Percentiles rank a stretch among this genome's conserved stretches.
These are phyloP conservation scores for Oenanthe melanoleuca DNA, from an alignment of 2,113 vertebrate species.

Conservation along the genomic window DNA sequence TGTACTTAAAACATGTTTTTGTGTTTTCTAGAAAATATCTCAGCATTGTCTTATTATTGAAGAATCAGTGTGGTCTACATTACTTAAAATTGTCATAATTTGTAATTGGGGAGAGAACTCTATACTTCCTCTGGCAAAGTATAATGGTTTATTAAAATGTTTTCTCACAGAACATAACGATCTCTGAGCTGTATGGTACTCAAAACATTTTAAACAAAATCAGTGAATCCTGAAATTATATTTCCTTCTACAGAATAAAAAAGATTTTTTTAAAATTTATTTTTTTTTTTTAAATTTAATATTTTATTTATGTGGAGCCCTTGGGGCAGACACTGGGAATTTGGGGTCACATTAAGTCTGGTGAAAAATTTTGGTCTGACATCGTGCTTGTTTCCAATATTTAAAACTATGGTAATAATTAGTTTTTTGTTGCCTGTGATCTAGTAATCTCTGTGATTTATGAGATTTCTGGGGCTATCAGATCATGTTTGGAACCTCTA, in stretches of 20 bases:
- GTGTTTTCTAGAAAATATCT: not conserved
- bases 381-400: not conserved
- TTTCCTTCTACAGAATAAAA: not conserved
- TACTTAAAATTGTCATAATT: not conserved
- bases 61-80: not conserved
- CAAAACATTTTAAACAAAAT: not conserved
- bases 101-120: not conserved
- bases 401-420: not conserved
- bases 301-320: not conserved
- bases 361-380: not conserved
- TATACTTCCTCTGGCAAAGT: not conserved
- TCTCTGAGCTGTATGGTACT: not conserved
- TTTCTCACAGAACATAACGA: not conserved
- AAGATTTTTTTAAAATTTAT: fast-evolving
- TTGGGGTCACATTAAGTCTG: not conserved
- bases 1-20: not conserved
- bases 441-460: not conserved
- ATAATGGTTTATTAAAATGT: not conserved
- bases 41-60: not conserved
- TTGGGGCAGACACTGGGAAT: not conserved
- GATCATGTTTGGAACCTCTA: not conserved
- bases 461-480: not conserved
- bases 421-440: not conserved
- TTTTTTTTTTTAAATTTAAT: not conserved
- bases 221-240: not conserved